Base-by-base conservation (phyloP, 2,113 vertebrate genomes). In the Suncus etruscus region DNA sequence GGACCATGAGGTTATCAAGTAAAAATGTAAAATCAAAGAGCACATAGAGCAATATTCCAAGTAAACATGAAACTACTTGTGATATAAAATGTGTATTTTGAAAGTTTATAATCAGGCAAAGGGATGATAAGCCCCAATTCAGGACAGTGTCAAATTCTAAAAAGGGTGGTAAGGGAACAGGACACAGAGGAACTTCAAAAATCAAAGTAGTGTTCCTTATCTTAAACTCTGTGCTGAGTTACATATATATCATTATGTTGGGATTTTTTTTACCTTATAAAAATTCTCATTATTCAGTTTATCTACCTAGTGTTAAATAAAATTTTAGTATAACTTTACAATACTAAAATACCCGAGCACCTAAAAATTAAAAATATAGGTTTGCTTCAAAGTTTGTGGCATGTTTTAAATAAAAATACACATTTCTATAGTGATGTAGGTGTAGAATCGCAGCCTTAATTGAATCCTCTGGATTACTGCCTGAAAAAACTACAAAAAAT, bases 71-170 rank as follows among this genome's bases (percentile, higher is more conserved):
- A 20, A 11, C 12, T 32, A 0, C 24, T 9, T 72, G 31, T 3
- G n/a, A 66, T 76, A 12, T 66, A 4, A 87, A 88, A 66, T 14
- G 24, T 50, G 31, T 6, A 10, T 29, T 27, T 54, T 54, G n/a
- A 77, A 86, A 82, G 58, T 61, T 18, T 66, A 73, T 81, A 80
- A 45, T 27, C 58, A 93, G 65, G 16, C 31, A 69, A 83, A 66
- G 50, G 31, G 39, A 85, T 25, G 6, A 70, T 32, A 86, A 75
- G 31, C 12, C 22, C 65, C 73, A 72, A 69, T 50, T n/a, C 54
- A 92, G 32, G 47, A 63, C 10, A n/a, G 31, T 39, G 29, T 11
- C 63, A 16, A 29, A 66, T n/a, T 65, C 76, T 73, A 24, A 82
- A 77, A 11, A 8, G 3, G 31, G 18, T 76, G 1, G 27, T 2